Evolutionary conservation across 2,113 vertebrate species (phyloP).

Genomic region (Dicerorhinus sumatrensis): DNA sequence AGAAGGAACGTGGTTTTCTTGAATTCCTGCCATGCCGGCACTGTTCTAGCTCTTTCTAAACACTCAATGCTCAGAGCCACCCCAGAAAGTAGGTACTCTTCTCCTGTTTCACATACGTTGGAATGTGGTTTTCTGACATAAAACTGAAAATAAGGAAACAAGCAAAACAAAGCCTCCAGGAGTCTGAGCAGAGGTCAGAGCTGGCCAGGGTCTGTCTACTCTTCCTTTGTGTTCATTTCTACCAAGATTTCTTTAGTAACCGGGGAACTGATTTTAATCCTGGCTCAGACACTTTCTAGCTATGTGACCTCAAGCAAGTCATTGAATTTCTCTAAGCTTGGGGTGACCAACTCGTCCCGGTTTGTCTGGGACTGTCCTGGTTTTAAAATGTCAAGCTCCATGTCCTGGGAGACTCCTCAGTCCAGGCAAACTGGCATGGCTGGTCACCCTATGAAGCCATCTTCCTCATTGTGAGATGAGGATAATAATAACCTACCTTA

Average conservation of each 20-base stretch:
- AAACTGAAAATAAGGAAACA: conserved; percentile 32
- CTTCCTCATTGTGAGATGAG: neutral
- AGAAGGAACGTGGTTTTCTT: neutral
- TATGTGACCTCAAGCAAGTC: neutral
- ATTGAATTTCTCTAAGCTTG: neutral
- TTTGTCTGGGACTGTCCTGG: neutral
- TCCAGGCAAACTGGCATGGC: neutral
- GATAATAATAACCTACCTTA: neutral
- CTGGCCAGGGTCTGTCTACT: neutral
- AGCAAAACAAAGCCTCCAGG: neutral
- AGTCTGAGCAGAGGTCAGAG: neutral
- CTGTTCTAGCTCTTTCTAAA: neutral
- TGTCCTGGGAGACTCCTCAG: neutral
- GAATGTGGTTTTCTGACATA: conserved; percentile 4
- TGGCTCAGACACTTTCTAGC: neutral
- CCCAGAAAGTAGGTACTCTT: neutral
- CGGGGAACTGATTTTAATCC: neutral
- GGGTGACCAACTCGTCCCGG: neutral
- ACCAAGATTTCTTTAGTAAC: neutral
- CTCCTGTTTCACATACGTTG: neutral
- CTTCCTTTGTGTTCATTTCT: neutral
- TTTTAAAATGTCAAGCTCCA: neutral
- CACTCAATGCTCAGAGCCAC: neutral
- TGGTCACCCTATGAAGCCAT: neutral
- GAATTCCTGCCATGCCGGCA: neutral